phyloP scores from a whole-genome alignment of 2,113 vertebrate species.

The Chloropsis cyanopogon region DNA sequence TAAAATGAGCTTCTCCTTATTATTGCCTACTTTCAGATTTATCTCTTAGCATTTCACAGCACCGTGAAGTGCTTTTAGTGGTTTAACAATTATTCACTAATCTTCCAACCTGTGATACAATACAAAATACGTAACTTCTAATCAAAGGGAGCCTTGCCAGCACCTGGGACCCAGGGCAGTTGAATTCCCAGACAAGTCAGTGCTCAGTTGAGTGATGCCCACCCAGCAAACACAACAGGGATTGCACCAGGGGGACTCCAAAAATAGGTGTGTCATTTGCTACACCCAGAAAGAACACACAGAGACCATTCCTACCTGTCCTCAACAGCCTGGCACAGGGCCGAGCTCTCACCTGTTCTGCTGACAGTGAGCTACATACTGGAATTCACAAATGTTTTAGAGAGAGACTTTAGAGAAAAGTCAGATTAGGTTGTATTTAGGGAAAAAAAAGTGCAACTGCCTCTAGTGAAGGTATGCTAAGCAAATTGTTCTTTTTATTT shows the following conservation, averaged over 20 bases:
- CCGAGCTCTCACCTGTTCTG: neutral
- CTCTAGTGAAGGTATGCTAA: neutral
- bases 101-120: neutral
- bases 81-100: neutral
- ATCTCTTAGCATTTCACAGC: neutral
- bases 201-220: neutral
- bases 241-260: neutral
- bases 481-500: neutral
- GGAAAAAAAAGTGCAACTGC: neutral
- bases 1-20: neutral
- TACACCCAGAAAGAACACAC: neutral
- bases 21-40: neutral
- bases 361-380: neutral
- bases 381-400: neutral
- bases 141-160: neutral
- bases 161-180: neutral
- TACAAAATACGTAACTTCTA: neutral
- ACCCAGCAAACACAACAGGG: neutral
- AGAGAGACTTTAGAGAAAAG: neutral
- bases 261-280: rapidly evolving
- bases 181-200: neutral
- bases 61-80: slow-evolving; percentile 3
- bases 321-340: rapidly evolving
- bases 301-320: neutral
- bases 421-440: neutral